Evolutionary conservation across 2,113 vertebrate genomes (phyloP).

Genomic region (Callorhinus ursinus): DNA sequence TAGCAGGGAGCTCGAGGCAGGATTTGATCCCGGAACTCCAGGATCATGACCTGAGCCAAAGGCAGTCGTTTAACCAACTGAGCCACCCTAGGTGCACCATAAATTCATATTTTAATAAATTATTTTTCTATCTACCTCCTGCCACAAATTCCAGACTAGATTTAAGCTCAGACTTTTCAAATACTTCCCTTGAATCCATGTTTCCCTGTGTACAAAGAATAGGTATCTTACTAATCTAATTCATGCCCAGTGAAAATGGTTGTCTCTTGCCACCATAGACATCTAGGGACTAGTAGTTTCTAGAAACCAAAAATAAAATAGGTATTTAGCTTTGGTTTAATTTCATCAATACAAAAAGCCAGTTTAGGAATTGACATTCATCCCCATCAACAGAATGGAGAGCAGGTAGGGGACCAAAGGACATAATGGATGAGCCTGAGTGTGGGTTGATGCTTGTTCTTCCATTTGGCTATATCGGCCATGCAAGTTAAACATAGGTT

Average conservation of each 20-base stretch:
- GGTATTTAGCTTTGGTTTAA: not conserved
- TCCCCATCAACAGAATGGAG: not conserved
- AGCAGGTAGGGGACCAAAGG: rapidly evolving
- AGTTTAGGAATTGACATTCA: too few species aligned
- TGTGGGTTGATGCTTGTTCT: too few species aligned
- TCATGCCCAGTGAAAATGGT: not conserved
- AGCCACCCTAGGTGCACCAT: not conserved
- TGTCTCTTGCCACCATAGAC: not conserved
- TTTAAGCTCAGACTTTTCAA: not conserved
- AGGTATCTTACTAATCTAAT: not conserved
- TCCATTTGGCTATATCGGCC: not conserved
- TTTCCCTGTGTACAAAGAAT: not conserved
- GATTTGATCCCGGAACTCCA: not conserved
- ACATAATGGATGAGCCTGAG: not conserved
- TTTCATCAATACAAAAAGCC: not conserved
- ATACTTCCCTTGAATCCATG: not conserved
- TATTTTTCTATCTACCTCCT: not conserved
- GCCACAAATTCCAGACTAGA: not conserved
- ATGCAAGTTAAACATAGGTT: not conserved
- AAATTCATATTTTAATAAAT: not conserved
- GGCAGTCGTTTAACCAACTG: not conserved
- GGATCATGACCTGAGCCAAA: not conserved
- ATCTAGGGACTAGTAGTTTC: not conserved
- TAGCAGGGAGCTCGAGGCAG: not conserved
- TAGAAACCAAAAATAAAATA: not conserved